Evolutionary conservation across 2,888 invertebrate species (phyloP), one percentile per base, ranked within the genome.

Genomic region (Chrysotoxum bicinctum): DNA sequence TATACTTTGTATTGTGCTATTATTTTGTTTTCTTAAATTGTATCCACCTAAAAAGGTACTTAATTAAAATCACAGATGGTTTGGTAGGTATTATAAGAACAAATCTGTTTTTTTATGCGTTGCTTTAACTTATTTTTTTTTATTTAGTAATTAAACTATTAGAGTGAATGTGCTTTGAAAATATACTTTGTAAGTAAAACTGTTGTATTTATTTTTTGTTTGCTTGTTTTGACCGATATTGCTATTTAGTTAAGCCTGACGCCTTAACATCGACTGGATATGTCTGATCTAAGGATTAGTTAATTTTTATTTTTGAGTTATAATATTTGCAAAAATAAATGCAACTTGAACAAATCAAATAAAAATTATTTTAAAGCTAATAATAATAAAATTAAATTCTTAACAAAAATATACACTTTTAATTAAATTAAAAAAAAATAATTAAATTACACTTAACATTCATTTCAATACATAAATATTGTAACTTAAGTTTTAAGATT

Each of bases 51-150:
- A 87, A 88, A 87, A 87, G 88, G 88, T 88, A 88, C 88, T 88
- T 88, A 88, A 88, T 85, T 87, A 88, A 88, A 88, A 88, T 88
- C 88, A 88, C 88, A 88, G 88, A 87, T 88, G 82, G 83, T 81
- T 85, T 85, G 85, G 85, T 85, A 85, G 85, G 85, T 80, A 64
- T 81, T 66, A 77, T 77, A 81, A 72, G 64, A 84, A 85, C 64
- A 70, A 84, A 80, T 79, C 72, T 75, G 64, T 77, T 81, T 73
- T 74, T 72, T 77, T 60, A 26, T 68, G 40, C 52, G 50, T 69
- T 68, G 78, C 48, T 78, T 78, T 56, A 43, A 64, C 50, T 62
- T 50, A 45, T 70, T 30, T 40, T 32, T 54, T 64, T 52, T n/a
- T 48, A 37, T 66, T 54, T 58, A 23, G 68, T 77, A 69, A 73